Evolutionary conservation across 1,140 invertebrate species (phyloP), one percentile per base, ranked within the genome.

Genomic region (Magallana angulata): DNA sequence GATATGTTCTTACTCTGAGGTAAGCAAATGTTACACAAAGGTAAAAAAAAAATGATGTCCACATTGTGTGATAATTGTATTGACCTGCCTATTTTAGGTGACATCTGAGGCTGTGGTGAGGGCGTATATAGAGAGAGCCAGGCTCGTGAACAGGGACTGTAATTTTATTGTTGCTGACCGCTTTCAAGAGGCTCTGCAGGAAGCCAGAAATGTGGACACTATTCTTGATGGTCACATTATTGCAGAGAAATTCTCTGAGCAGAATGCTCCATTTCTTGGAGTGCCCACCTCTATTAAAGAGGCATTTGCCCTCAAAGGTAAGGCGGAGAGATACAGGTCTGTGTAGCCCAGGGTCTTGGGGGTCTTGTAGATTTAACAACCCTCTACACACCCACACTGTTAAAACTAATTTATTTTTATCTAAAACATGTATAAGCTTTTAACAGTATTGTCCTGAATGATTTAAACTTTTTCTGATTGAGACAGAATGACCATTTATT

Each of bases 271-370:
- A 85, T 90, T 94, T 48, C 91, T 95, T 62, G 94, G 94, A 24
- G 93, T 95, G 16, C 94, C 94, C 12, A 81, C 94, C 14, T 92
- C 94, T 84, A 91, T 93, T n/a, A 95, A 95, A 86, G 94, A 94
- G 89, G 92, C 93, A 30, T 94, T 95, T 91, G 89, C 87, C 76
- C 86, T 92, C 9, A 92, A 92, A 92, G 94, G 94, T 94, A 82
- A 82, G 36, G 36, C 36, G 4, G 36, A 36, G 36, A 36, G 36
- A 36, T 36, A 36, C 1, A 36, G 36, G 36, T 36, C 36, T 36
- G 36, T 36, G 36, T 36, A 36, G 36, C 36, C 36, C 36, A 36
- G 36, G 4, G 36, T 36, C 36, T 36, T 36, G 36, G 36, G 36
- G 36, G 36, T 36, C 36, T 36, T 36, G 36, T 36, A 36, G 36